Base-by-base conservation (phyloP, 2,113 vertebrate genomes). In the Sisor rabdophorus region DNA sequence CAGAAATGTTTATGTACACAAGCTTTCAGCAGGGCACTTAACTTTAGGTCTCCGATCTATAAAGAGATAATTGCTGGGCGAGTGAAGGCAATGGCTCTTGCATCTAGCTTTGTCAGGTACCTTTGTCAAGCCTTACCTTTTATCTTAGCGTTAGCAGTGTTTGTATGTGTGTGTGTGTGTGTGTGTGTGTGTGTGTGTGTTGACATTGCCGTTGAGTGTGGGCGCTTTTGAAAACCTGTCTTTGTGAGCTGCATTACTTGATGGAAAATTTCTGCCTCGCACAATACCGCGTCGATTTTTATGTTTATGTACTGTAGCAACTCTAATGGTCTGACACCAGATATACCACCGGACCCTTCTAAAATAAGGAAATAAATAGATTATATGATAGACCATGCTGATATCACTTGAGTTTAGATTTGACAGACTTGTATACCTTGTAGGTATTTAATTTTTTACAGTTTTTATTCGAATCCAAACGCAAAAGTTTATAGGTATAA, bases 21-120 rank as follows among this genome's bases (percentile, higher is more conserved):
- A 86, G 90, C 90, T 93, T 92, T 92, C 90, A 93, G 90, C 84
- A 74, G 78, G 85, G 89, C 90, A 90, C 89, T 92, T 91, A 91
- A 83, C 89, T 88, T 81, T 81, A 83, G 60, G 86, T 86, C 87
- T 87, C 84, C 90, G 84, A 86, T 86, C 86, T 84, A 84, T 86
- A 86, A 86, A 84, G 82, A 90, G 88, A 90, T 90, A 91, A 90
- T 90, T 91, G 85, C 87, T 70, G 81, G 85, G 84, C 81, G 82
- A 88, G 87, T 81, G 86, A 85, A 87, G 88, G 86, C 89, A 81
- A 81, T 55, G 68, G 82, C 85, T 85, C 82, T 78, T 71, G 78
- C 78, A 76, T 81, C 84, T 77, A 77, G 85, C 83, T 88, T 84
- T 81, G 84, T 83, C 79, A 86, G 85, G 87, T 85, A 90, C 85